Base-by-base conservation (phyloP, 2,888 invertebrate genomes). In the Orthonychiurus folsomi region DNA sequence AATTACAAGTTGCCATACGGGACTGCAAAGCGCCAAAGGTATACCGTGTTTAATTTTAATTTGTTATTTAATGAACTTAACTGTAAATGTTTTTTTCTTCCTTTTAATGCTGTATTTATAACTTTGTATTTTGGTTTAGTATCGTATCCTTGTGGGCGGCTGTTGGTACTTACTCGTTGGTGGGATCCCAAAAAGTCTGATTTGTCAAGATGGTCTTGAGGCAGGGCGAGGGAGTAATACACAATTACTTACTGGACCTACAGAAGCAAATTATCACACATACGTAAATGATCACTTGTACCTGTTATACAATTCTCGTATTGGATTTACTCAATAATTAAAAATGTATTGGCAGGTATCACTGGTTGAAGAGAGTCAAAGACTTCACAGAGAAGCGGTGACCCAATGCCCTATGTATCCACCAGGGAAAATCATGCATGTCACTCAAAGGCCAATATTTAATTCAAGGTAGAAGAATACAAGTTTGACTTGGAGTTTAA, bases 111-210 rank as follows among this genome's bases (percentile, higher is more conserved):
- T 20, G 9, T 52, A 20, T 55, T 59, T 21, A n/a, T n/a, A n/a
- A n/a, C n/a, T n/a, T n/a, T n/a, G n/a, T n/a, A 27, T 52, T 37
- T 28, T n/a, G 3, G 52, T 77, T 82, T 50, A 91, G 88, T 90
- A 89, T 76, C 86, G 89, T 68, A 88, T 92, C 73, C 83, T 92
- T 77, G 81, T 90, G 69, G 88, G 89, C 76, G 90, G 89, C 2
- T 86, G 88, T 75, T 88, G 88, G 55, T 88, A 72, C 54, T 57
- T 71, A 5, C 28, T 71, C 12, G 63, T 72, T 61, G 72, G 72
- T 21, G 71, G 72, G 9, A 59, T 63, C 9, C 72, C 72, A 3
- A 66, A 61, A 3, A 18, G 68, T 1, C 56, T 52, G 18, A 65
- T 63, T 57, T 25, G 50, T 21, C 37, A 15, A 27, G 60, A 60